Evolutionary conservation across 2,113 vertebrate genomes (phyloP).

Genomic region (Microtus ochrogaster): DNA sequence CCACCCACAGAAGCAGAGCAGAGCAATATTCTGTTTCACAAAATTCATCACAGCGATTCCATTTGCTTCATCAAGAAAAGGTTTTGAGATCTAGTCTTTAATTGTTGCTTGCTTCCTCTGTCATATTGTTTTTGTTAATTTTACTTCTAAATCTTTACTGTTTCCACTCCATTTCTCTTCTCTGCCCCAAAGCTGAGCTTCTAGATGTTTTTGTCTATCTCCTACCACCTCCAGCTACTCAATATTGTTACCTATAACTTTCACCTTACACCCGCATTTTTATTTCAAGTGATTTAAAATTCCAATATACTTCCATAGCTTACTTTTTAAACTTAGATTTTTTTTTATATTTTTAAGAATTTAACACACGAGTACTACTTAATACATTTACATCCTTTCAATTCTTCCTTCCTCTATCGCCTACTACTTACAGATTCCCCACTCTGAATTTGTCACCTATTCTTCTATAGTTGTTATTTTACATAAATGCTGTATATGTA

Average conservation of each 20-base stretch:
- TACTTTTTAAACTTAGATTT: neutral
- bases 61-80: slow-evolving; percentile 75
- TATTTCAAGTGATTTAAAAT: slow-evolving; percentile 69
- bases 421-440: neutral
- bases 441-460: neutral
- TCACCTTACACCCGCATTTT: slow-evolving; percentile 48
- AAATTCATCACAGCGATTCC: slow-evolving; percentile 75
- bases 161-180: slow-evolving; percentile 68
- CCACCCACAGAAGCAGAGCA: slow-evolving; percentile 68
- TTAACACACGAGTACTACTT: neutral
- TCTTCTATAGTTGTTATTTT: neutral
- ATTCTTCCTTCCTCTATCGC: neutral
- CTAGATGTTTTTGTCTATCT: slow-evolving; percentile 58
- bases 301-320: slow-evolving; percentile 6
- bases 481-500: neutral
- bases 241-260: slow-evolving; percentile 55
- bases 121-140: slow-evolving; percentile 61
- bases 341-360: neutral
- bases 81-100: slow-evolving; percentile 67
- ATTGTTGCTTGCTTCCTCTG: slow-evolving; percentile 39
- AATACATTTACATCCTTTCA: neutral
- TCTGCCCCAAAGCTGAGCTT: slow-evolving; percentile 53
- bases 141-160: slow-evolving; percentile 62
- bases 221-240: slow-evolving; percentile 9
- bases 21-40: slow-evolving; percentile 72